Conservation (phyloP, 2,797 vertebrate species). For the Ataeniobius toweri region DNA sequence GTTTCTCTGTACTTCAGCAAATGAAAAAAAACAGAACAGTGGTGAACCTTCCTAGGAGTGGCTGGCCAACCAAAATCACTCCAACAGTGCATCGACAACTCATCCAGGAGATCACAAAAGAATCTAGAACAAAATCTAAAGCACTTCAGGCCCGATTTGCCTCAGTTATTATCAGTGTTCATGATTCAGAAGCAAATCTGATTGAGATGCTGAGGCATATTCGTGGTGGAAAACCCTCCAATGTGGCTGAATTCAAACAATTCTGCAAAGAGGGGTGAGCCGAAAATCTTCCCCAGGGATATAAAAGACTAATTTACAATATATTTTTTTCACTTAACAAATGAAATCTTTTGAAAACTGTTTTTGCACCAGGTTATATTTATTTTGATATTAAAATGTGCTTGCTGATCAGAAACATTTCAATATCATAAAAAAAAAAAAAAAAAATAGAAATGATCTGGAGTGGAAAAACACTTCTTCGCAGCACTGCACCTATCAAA, state of each 20-base stretch:
- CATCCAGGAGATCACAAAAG: background rate
- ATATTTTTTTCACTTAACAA: background rate
- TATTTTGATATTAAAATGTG: background rate
- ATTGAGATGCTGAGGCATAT: background rate
- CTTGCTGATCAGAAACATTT: background rate
- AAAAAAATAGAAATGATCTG: background rate
- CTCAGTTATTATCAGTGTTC: no score
- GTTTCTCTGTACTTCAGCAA: background rate
- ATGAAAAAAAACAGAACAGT: background rate
- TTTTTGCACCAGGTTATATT: background rate
- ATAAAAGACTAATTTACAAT: background rate
- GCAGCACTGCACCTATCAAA: background rate
- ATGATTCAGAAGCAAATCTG: background rate
- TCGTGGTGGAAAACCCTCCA: no score
- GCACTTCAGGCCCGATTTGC: no score
- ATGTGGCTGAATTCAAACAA: no score
- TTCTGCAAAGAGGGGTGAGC: background rate
- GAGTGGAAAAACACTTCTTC: slow-evolving; percentile 3
- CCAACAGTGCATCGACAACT: background rate
- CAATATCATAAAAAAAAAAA: background rate
- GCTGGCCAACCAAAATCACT: background rate
- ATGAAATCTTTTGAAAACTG: background rate
- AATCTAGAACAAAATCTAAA: background rate
- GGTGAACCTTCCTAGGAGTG: background rate
- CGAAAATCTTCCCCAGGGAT: background rate